A percentile compares a stretch with the other conserved stretches of the same genome.
Conservation (phyloP, 1,140 invertebrate genomes). For the Eufriesea mexicana region DNA sequence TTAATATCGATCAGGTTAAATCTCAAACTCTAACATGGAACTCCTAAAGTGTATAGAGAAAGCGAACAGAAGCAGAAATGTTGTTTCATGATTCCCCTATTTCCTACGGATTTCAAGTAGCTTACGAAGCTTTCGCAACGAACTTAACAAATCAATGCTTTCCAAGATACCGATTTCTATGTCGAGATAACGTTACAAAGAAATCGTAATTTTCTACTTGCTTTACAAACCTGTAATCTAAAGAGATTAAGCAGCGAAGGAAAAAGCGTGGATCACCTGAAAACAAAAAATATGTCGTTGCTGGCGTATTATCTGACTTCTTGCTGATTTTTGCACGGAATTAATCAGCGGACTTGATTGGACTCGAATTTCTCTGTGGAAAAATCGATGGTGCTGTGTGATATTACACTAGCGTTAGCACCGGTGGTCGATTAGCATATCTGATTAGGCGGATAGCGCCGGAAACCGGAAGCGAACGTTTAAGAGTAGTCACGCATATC, state of each 20-base stretch:
- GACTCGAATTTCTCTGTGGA: not conserved
- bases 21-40: too few species aligned
- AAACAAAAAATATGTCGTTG: not conserved
- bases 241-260: not conserved
- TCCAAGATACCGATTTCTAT: not conserved
- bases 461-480: conserved; percentile 63
- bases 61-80: too few species aligned
- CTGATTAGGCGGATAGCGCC: conserved; percentile 56
- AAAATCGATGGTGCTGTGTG: not conserved
- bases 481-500: conserved; percentile 67
- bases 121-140: not conserved
- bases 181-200: not conserved
- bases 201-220: not conserved
- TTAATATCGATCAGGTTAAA: too few species aligned
- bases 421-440: conserved; percentile 49
- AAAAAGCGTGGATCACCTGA: not conserved
- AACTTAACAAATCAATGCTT: not conserved
- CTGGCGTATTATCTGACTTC: too few species aligned
- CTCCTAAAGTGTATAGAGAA: too few species aligned
- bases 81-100: too few species aligned
- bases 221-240: not conserved
- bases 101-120: not conserved
- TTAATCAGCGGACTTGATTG: not conserved
- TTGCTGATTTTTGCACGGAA: too few species aligned
- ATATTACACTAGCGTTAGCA: not conserved